A percentile compares a stretch with the other conserved stretches of the same genome.
These are phyloP conservation scores for Catocala nupta DNA, from an alignment of 2,888 invertebrate genomes.

Conservation along the genomic window DNA sequence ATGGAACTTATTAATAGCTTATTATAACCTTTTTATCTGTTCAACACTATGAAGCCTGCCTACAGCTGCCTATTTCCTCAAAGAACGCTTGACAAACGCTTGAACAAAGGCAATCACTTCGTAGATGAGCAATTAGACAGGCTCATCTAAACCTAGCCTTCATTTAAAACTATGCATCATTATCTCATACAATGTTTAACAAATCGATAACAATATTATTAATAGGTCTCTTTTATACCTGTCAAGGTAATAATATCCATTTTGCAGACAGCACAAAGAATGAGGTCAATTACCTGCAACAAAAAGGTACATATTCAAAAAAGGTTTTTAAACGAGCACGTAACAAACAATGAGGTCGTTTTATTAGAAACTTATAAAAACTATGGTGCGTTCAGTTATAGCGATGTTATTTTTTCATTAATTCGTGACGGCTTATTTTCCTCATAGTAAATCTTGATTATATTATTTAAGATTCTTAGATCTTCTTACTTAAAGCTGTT, in stretches of 20 bases:
- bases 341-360: constrained; percentile 45
- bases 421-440: too few species aligned
- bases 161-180: not conserved
- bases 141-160: constrained; percentile 1
- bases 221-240: constrained; percentile 39
- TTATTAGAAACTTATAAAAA: constrained; percentile 25
- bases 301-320: constrained; percentile 63
- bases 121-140: not conserved
- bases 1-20: too few species aligned
- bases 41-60: too few species aligned
- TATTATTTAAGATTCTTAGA: too few species aligned
- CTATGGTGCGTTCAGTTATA: constrained; percentile 1
- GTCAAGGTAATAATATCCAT: constrained; percentile 37
- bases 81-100: too few species aligned
- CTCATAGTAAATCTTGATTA: too few species aligned
- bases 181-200: not conserved
- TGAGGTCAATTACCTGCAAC: constrained; percentile 75
- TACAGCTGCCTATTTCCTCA: too few species aligned
- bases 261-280: constrained; percentile 49
- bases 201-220: constrained; percentile 33
- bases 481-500: too few species aligned
- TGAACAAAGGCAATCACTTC: too few species aligned
- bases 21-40: too few species aligned
- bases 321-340: constrained; percentile 46
- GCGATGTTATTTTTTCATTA: too few species aligned